phyloP scores from a whole-genome alignment of 2,113 vertebrate species.

The Antidorcas marsupialis region DNA sequence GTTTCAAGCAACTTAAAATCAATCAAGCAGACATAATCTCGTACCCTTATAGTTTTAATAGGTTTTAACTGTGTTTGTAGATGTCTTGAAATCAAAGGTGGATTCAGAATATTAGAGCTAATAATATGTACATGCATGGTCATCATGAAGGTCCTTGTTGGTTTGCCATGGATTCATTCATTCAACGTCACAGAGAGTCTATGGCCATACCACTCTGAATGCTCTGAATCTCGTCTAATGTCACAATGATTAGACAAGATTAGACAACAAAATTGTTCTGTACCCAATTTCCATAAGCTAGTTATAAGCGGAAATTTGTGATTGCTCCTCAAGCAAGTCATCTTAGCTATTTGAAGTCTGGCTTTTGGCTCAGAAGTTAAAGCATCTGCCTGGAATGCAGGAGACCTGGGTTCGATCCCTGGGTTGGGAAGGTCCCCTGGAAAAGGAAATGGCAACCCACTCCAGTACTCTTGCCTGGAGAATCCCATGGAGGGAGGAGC shows the following conservation, averaged over 20 bases:
- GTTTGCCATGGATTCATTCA: not conserved
- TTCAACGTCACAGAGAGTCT: not conserved
- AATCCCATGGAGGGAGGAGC: no score
- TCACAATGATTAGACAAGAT: not conserved
- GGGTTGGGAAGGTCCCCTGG: no score
- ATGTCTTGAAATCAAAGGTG: not conserved
- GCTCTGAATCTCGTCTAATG: not conserved
- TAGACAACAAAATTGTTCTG: not conserved
- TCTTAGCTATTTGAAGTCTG: not conserved
- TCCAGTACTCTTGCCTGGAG: no score
- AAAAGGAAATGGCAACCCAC: no score
- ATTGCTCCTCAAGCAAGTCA: not conserved
- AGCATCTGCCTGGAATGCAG: no score
- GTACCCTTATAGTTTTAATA: not conserved
- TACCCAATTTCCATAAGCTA: not conserved
- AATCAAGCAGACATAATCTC: not conserved
- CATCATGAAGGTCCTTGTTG: not conserved
- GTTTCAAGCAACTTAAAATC: not conserved
- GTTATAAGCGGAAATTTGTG: not conserved
- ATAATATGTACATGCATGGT: not conserved
- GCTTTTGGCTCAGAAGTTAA: no score
- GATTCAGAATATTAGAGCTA: not conserved
- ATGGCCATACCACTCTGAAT: not conserved
- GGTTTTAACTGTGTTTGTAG: not conserved
- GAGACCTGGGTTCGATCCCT: no score